A percentile compares a stretch with the other conserved stretches of the same genome.
Evolutionary conservation across 2,113 vertebrate species (phyloP).

Genomic region (Myrmecobius fasciatus): DNA sequence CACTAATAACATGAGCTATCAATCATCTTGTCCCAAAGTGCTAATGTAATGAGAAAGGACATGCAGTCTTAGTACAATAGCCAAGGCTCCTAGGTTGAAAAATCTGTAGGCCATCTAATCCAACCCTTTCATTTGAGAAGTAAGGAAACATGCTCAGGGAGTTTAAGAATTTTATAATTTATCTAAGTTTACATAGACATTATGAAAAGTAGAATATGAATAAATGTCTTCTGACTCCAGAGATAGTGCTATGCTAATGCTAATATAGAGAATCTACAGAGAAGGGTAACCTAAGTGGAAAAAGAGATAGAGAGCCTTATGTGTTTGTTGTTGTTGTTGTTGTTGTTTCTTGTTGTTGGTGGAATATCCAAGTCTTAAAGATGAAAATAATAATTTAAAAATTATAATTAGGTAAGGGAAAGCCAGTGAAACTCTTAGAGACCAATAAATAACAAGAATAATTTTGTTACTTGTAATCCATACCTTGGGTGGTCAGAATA

Average conservation of each 20-base stretch:
- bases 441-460: background rate
- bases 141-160: background rate
- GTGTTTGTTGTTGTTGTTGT: too few species aligned
- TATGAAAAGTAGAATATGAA: background rate
- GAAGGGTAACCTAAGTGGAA: background rate
- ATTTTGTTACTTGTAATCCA: background rate
- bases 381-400: too few species aligned
- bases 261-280: background rate
- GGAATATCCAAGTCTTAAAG: background rate
- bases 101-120: background rate
- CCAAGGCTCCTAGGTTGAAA: background rate
- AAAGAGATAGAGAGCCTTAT: background rate
- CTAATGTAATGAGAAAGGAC: background rate
- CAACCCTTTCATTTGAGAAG: background rate
- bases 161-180: background rate
- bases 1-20: background rate
- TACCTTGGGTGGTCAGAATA: background rate
- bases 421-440: too few species aligned
- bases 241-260: background rate
- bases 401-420: too few species aligned
- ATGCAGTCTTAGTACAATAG: background rate
- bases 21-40: background rate
- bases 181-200: background rate
- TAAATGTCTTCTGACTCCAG: background rate
- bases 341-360: too few species aligned